Base-by-base conservation (phyloP, 2,113 vertebrate species). In the Vidua chalybeata region DNA sequence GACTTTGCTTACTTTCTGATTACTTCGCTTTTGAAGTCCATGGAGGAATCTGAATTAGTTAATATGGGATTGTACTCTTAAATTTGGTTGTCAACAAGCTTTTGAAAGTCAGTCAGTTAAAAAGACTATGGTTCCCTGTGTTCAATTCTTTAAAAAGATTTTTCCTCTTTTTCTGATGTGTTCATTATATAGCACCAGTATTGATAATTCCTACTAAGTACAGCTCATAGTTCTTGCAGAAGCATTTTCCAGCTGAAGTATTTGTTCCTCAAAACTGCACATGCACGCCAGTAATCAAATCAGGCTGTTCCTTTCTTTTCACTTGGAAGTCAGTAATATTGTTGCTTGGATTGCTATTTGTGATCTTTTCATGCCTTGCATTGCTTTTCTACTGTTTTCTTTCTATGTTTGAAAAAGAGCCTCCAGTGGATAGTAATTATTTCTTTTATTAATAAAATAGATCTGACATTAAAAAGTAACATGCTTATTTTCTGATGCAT, bases 141-240 rank as follows among this genome's bases (percentile, higher is more conserved):
- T 66, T 84, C 22, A n/a, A 1, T 58, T 74, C 12, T 58, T 69
- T 28, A 4, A 58, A 67, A 89, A 35, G 2, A 13, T 12, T 79
- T 83, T 80, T 27, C 9, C 3, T 31, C 24, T 43, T 30, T 49
- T 39, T 5, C 46, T 54, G 5, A 11, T 0, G 0, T 58, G 22
- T 64, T 87, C 64, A 15, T 76, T 68, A 22, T 54, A 9, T 46
- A 33, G 54, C 15, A 52, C 11, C 19, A 43, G 19, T 80, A 22
- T 41, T 87, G 45, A 9, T 69, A 43, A 33, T 30, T 76, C 48
- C 17, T 21, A 14, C 33, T 48, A 55, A 67, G n/a, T 22, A 15
- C 27, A 87, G 66, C 48, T 66, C 27, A 21, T n/a, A 46, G 24
- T 62, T 73, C 46, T 85, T 83, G 30, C 43, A 83, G 67, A 71